phyloP scores from a whole-genome alignment of 2,888 invertebrate genomes.

The Dioctria linearis region DNA sequence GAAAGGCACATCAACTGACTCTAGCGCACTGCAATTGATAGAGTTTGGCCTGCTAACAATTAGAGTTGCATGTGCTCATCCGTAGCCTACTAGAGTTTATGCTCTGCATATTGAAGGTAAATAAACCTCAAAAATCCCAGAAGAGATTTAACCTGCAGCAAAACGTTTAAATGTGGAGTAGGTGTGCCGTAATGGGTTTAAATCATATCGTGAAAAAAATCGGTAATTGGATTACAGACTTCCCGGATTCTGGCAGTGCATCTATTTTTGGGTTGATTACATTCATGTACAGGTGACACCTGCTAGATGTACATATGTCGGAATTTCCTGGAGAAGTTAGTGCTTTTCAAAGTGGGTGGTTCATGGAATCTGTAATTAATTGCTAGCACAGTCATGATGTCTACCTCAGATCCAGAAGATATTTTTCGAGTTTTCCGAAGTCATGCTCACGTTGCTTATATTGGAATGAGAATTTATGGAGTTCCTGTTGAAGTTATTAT shows the following conservation, averaged over 20 bases:
- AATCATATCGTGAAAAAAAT: conserved; percentile 27
- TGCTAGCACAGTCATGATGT: conserved; percentile 36
- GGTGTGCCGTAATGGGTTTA: conserved; percentile 14
- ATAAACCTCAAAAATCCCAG: conserved; percentile 17
- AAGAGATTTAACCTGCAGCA: neutral
- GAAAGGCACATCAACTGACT: conserved; percentile 10
- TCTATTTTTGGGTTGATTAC: too few species aligned
- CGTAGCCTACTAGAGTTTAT: neutral
- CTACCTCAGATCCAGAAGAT: neutral
- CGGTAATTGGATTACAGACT: conserved; percentile 7
- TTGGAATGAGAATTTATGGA: neutral
- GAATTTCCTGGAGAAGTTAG: conserved; percentile 20
- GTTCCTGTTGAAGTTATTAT: conserved; percentile 11
- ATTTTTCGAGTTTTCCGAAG: neutral
- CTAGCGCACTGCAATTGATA: neutral
- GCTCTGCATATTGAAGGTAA: conserved; percentile 20
- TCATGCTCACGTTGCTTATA: conserved; percentile 9
- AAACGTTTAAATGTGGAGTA: conserved; percentile 24
- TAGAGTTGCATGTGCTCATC: conserved; percentile 49
- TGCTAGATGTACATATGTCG: conserved; percentile 1
- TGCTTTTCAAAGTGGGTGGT: conserved; percentile 25
- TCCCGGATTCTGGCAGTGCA: conserved; percentile 12
- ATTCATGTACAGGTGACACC: conserved; percentile 13
- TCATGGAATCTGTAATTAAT: conserved; percentile 53
- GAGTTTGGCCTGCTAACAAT: conserved; percentile 18